Conservation (phyloP, 2,888 invertebrate species). For the Julus scandinavius region DNA sequence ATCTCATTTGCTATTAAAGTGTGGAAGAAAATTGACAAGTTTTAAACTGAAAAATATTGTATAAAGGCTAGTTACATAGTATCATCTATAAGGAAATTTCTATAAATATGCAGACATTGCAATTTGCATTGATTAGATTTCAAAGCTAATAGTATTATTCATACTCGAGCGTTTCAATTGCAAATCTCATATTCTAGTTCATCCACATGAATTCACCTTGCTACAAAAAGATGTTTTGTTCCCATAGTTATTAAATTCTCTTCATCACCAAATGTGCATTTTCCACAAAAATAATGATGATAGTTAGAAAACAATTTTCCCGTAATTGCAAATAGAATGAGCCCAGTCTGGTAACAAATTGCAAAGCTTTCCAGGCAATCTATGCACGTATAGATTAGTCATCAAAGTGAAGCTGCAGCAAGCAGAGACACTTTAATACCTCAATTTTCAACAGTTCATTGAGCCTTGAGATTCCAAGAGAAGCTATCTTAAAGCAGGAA, state of each 20-base stretch:
- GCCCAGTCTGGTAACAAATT: background rate
- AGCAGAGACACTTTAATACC: background rate
- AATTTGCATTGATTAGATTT: background rate
- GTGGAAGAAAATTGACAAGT: too few relatives aligned
- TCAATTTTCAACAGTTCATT: background rate
- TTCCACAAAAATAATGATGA: too few relatives aligned
- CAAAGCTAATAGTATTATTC: background rate
- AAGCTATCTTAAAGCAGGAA: background rate
- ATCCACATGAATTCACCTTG: background rate
- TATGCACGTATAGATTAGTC: background rate
- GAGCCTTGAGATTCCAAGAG: background rate
- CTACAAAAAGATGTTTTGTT: background rate
- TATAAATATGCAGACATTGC: background rate
- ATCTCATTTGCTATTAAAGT: too few relatives aligned
- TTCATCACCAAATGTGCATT: background rate
- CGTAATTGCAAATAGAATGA: background rate
- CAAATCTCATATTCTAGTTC: conserved; percentile 2
- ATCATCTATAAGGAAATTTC: background rate
- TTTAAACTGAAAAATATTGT: too few relatives aligned
- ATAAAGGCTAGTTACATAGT: too few relatives aligned
- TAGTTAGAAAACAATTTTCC: too few relatives aligned
- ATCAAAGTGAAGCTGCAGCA: background rate
- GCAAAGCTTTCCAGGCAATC: background rate
- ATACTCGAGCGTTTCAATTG: background rate
- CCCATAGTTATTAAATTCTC: background rate